Percentiles rank a stretch among this genome's conserved stretches.
Evolutionary conservation across 2,113 vertebrate species (phyloP).

Genomic region (Malurus elegans): DNA sequence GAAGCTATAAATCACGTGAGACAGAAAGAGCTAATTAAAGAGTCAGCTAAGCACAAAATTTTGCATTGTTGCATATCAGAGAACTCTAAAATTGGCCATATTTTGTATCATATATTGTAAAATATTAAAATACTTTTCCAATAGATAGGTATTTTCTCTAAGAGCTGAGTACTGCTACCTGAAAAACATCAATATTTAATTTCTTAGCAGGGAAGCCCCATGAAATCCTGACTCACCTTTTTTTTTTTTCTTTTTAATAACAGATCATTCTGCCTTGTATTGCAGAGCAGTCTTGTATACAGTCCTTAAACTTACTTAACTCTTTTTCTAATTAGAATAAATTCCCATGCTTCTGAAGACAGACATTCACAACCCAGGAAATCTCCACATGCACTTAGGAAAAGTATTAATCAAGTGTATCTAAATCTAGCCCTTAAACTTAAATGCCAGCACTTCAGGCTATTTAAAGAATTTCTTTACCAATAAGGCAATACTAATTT

Average conservation of each 20-base stretch:
- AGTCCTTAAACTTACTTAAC: background rate
- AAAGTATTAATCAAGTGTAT: background rate
- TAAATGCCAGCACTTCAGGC: background rate
- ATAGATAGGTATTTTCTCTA: background rate
- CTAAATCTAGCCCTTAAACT: background rate
- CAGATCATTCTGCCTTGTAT: background rate
- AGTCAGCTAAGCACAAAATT: conserved; percentile 73
- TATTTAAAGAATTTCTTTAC: background rate
- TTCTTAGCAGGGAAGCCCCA: background rate
- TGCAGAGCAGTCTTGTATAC: background rate
- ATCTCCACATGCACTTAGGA: background rate
- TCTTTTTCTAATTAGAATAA: background rate
- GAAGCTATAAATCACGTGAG: conserved; percentile 83
- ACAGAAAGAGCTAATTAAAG: conserved; percentile 88
- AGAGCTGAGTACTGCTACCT: background rate
- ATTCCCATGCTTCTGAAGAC: background rate
- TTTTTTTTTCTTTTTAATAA: background rate
- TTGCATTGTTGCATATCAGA: conserved; percentile 43
- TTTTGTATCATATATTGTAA: conserved; percentile 45
- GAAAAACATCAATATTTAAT: background rate
- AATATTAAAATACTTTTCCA: conserved; percentile 56
- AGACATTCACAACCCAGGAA: background rate
- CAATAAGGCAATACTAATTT: background rate
- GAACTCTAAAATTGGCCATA: conserved; percentile 18
- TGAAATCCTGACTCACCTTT: background rate